Conservation (phyloP, 2,113 vertebrate species). For the Oryzias javanicus region DNA sequence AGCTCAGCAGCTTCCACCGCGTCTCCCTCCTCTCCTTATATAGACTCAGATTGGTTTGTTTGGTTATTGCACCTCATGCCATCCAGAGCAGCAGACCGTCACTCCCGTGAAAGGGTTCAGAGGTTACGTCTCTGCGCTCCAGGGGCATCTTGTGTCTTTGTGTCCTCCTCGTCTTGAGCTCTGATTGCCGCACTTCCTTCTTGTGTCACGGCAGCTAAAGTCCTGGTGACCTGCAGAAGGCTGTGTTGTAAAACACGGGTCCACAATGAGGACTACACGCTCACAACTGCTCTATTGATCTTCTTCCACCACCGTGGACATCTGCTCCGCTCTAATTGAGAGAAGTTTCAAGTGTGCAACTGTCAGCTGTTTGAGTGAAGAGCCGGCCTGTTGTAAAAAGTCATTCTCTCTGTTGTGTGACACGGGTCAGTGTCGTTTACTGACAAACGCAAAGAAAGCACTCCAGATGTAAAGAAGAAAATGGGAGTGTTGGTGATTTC, state of each 20-base stretch:
- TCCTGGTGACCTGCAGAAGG: slow-evolving; percentile 16
- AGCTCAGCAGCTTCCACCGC: slow-evolving; percentile 36
- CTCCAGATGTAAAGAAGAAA: background rate
- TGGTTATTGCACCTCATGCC: slow-evolving; percentile 27
- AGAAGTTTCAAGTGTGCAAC: slow-evolving; percentile 46
- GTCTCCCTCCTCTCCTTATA: slow-evolving; percentile 59
- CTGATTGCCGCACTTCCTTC: slow-evolving; percentile 26
- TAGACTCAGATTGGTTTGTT: slow-evolving; percentile 44
- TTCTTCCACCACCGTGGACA: slow-evolving; percentile 52
- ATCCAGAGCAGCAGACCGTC: slow-evolving; percentile 31
- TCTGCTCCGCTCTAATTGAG: slow-evolving; percentile 65
- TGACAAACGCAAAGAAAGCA: slow-evolving; percentile 1
- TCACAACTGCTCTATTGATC: slow-evolving; percentile 66
- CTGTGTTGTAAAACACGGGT: slow-evolving; percentile 47
- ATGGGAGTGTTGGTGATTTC: background rate
- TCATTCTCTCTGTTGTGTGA: slow-evolving; percentile 40
- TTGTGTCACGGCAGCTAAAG: slow-evolving; percentile 25
- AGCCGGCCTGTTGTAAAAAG: slow-evolving; percentile 49
- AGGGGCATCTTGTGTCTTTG: slow-evolving; percentile 34
- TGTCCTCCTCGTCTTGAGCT: slow-evolving; percentile 40
- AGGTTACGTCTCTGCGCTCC: slow-evolving; percentile 44
- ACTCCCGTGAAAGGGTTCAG: slow-evolving; percentile 28
- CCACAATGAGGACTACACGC: slow-evolving; percentile 39
- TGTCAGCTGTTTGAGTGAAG: slow-evolving; percentile 31
- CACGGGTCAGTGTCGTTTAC: slow-evolving; percentile 42